Evolutionary conservation across 2,113 vertebrate genomes (phyloP).

Genomic region (Indri indri): DNA sequence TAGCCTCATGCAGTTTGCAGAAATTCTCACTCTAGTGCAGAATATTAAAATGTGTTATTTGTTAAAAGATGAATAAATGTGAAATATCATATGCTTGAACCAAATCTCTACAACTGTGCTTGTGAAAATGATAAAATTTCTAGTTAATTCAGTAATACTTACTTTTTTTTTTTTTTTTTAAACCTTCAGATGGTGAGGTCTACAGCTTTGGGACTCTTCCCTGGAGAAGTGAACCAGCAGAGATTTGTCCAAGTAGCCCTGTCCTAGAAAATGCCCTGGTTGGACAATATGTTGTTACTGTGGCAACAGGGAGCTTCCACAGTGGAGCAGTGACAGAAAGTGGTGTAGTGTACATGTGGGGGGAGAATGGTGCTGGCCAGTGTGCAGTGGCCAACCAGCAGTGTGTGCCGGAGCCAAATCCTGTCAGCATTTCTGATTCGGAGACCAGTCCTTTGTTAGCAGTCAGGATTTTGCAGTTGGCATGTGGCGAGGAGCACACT

Average conservation of each 20-base stretch:
- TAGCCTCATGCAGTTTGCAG: neutral
- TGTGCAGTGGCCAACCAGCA: slow-evolving; percentile 89
- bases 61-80: neutral
- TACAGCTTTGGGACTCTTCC: slow-evolving; percentile 94
- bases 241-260: slow-evolving; percentile 78
- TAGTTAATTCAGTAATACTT: neutral
- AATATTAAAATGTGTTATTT: neutral
- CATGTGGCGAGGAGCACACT: slow-evolving; percentile 94
- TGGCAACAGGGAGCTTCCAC: slow-evolving; percentile 95
- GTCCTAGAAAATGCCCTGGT: slow-evolving; percentile 89
- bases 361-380: slow-evolving; percentile 93
- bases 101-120: neutral
- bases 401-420: slow-evolving; percentile 89
- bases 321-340: slow-evolving; percentile 93
- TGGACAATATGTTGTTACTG: slow-evolving; percentile 88
- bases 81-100: neutral
- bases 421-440: slow-evolving; percentile 88
- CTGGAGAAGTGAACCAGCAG: slow-evolving; percentile 87
- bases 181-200: slow-evolving; percentile 91
- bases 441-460: slow-evolving; percentile 84
- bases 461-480: slow-evolving; percentile 90
- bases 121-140: neutral
- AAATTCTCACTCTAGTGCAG: neutral
- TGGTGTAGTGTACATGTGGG: slow-evolving; percentile 96
- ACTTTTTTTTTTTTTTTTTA: neutral